phyloP scores from a whole-genome alignment of 2,797 vertebrate genomes.

The Notamacropus eugenii region DNA sequence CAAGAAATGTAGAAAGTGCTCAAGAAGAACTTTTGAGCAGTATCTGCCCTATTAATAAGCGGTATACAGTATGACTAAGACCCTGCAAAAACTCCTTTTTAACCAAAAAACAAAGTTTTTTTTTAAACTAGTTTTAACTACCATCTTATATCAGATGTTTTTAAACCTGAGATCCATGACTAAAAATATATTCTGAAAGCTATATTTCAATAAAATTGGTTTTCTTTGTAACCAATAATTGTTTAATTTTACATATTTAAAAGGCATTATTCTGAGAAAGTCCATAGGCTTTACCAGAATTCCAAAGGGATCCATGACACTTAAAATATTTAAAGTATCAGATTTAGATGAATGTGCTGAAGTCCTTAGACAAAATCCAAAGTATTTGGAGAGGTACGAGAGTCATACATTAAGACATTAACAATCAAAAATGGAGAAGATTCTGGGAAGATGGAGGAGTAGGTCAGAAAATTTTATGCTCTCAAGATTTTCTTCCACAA shows the following conservation, averaged over 20 bases:
- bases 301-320: background rate
- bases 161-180: background rate
- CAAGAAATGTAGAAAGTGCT: background rate
- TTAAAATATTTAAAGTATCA: background rate
- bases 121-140: background rate
- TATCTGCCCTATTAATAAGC: background rate
- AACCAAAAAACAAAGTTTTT: background rate
- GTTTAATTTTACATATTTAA: background rate
- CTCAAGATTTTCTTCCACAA: too few species aligned
- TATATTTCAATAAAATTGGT: background rate
- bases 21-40: background rate
- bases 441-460: too few species aligned
- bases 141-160: background rate
- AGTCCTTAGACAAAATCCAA: background rate
- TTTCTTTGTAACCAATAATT: background rate
- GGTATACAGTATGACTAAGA: background rate
- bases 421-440: too few species aligned
- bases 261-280: background rate
- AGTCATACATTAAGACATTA: background rate
- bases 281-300: background rate
- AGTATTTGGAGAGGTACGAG: background rate
- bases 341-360: background rate
- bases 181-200: background rate
- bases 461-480: too few species aligned
- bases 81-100: background rate